A percentile compares a stretch with the other conserved stretches of the same genome.
Evolutionary conservation across 2,113 vertebrate genomes (phyloP).

Genomic region (Calypte anna): DNA sequence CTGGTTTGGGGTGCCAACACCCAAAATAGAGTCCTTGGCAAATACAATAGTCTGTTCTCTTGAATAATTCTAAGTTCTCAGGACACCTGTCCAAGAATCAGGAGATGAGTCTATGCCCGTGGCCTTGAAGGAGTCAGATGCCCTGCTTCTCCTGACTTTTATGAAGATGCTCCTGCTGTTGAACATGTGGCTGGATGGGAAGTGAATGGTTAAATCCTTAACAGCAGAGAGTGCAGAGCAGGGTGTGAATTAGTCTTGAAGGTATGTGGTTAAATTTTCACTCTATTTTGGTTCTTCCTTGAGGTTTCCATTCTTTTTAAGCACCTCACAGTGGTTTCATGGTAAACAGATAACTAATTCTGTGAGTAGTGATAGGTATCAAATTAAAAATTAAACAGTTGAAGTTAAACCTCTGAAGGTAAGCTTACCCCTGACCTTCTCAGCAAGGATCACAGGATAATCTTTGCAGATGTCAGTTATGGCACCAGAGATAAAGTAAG

Average conservation of each 20-base stretch:
- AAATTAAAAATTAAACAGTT: not conserved
- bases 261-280: not conserved
- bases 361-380: not conserved
- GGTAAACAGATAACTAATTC: not conserved
- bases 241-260: not conserved
- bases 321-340: not conserved
- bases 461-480: not conserved
- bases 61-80: not conserved
- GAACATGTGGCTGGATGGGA: not conserved
- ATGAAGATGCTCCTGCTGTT: not conserved
- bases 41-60: not conserved
- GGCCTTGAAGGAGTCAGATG: not conserved
- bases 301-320: not conserved
- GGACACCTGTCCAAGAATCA: not conserved
- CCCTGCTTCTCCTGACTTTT: not conserved
- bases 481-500: not conserved
- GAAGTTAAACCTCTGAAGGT: not conserved
- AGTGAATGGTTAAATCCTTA: not conserved
- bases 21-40: not conserved
- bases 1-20: not conserved
- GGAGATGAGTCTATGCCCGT: not conserved
- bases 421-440: not conserved
- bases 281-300: not conserved
- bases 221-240: not conserved
- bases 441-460: not conserved